Evolutionary conservation across 2,888 invertebrate genomes (phyloP), one percentile per base, ranked within the genome.

Genomic region (Macrostomum cliftonense): DNA sequence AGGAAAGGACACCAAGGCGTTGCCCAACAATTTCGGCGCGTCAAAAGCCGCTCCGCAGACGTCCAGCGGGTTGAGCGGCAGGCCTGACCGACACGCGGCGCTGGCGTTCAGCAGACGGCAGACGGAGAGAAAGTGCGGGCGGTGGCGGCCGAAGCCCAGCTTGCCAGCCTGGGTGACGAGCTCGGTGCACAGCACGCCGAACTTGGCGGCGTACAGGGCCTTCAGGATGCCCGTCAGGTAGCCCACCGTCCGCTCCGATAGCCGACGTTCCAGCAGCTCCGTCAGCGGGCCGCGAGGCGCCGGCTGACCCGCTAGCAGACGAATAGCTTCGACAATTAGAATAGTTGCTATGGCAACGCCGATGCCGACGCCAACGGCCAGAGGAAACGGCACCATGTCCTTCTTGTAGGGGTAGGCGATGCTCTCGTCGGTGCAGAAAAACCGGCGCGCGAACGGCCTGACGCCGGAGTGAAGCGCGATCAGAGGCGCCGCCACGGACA

Each of bases 61-160:
- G 12, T 12, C 39, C 19, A 37, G 11, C 4, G 2, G 12, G 16
- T 36, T 37, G 17, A 37, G 42, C 17, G 19, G 39, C 12, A 42
- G 39, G 45, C 49, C 45, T 36, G 13, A 39, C 17, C 20, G 45
- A 21, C 16, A 39, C n/a, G n/a, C n/a, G 39, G 28, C 39, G 11
- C 44, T 43, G 21, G 47, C 46, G 42, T 43, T 13, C 39, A 16
- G 17, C 16, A 49, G 49, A 14, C 45, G 14, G 21, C 52, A 52
- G 39, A 52, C 49, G 43, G 40, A 44, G 7, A 52, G 14, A 44
- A 52, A 52, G 42, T 52, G 52, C 17, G 52, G 52, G 16, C 52
- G 39, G 21, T 49, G 43, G 43, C 49, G 37, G 2, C 52, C 52
- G 21, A 52, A 39, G 14, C 45, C 43, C 37, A 43, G 43, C 37